Evolutionary conservation across 2,113 vertebrate species (phyloP), one percentile per base, ranked within the genome.

Genomic region (Anarhynchus alexandrinus): DNA sequence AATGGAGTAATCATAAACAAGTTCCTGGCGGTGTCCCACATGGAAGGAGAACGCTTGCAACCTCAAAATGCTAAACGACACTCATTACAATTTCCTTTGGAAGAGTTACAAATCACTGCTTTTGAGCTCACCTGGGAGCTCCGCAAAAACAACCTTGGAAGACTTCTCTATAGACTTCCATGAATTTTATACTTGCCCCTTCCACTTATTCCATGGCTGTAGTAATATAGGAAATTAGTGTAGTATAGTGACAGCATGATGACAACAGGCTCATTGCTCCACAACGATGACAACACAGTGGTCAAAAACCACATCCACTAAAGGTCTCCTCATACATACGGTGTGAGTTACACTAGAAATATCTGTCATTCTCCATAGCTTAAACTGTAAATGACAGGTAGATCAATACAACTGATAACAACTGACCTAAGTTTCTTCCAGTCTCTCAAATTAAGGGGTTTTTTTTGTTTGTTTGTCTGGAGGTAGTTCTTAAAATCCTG

Each of bases 251-350:
- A 36, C 0, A 58, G 9, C 15, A 5, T 4, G 27, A 55, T 15
- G 29, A 13, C 13, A 88, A 4, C 11, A 11, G 34, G 9, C 5
- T 73, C 13, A 4, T 58, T 66, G 18, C 12, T 80, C 25, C 30
- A 9, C 14, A 26, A 0, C 1, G 26, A n/a, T 54, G 23, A 7
- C 30, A 61, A 12, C 27, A 6, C 9, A 15, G 32, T 7, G 38
- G 16, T 64, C 34, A 22, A 47, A n/a, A 85, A 55, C 12, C 34
- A 15, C 3, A 0, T 27, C 43, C 30, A 29, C 29, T 70, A 18
- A 45, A 84, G 3, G 23, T 62, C 34, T 84, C 15, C 38, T 74
- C 9, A 5, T 26, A 10, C 25, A 3, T 8, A 4, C 18, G 9
- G 9, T 3, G 14, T 59, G 42, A 91, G 22, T 1, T 38, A 10